Evolutionary conservation across 2,888 invertebrate genomes (phyloP).

Genomic region (Andrena hattorfiana): DNA sequence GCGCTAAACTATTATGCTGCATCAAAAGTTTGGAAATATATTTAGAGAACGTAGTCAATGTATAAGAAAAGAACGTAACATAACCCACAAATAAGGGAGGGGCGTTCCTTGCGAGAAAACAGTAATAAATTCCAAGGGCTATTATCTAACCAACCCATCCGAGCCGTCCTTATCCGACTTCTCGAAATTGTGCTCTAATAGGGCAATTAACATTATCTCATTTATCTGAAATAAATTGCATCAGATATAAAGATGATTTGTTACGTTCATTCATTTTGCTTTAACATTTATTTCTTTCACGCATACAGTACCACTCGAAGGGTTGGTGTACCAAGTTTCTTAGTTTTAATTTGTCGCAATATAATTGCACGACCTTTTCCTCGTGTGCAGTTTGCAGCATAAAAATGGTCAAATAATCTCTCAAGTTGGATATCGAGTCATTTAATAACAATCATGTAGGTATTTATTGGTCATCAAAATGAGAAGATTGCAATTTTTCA

Average conservation of each 20-base stretch:
- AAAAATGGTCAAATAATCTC: too few species aligned
- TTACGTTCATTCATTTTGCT: background rate
- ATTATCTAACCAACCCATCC: slow-evolving; percentile 5
- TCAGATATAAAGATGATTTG: background rate
- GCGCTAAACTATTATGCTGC: background rate
- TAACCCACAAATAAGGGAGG: background rate
- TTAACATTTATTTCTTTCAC: background rate
- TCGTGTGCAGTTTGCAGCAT: too few species aligned
- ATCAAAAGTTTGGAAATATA: background rate
- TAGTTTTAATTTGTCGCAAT: too few species aligned
- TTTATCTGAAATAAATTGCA: background rate
- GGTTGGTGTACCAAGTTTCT: too few species aligned
- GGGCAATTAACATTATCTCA: slow-evolving; percentile 38
- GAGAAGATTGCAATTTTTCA: too few species aligned
- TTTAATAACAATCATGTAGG: too few species aligned
- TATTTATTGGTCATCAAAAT: too few species aligned
- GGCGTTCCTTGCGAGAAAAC: background rate
- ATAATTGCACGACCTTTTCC: too few species aligned
- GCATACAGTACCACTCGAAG: background rate
- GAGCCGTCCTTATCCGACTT: slow-evolving; percentile 31
- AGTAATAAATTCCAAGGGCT: slow-evolving; percentile 5
- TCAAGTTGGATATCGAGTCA: too few species aligned
- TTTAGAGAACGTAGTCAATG: background rate
- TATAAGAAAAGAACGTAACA: background rate
- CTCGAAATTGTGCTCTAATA: slow-evolving; percentile 16